phyloP scores from a whole-genome alignment of 2,888 invertebrate genomes.

The Amphipyra berbera region DNA sequence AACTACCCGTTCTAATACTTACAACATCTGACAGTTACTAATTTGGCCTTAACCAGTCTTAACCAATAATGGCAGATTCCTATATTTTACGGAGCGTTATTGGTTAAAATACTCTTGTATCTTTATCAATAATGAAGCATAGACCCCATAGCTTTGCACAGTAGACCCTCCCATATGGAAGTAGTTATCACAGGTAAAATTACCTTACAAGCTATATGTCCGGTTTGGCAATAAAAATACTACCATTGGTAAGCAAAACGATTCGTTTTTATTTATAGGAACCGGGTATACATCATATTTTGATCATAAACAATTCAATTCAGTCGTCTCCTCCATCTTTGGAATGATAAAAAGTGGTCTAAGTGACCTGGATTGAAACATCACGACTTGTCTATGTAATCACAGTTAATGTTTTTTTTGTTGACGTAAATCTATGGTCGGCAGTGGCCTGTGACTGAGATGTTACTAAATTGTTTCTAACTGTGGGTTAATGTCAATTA shows the following conservation, averaged over 20 bases:
- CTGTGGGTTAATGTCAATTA: conserved; percentile 45
- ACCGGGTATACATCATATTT: background rate
- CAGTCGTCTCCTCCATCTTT: background rate
- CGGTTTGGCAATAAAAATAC: no score
- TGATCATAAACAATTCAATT: background rate
- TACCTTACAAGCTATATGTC: no score
- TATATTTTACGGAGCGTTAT: no score
- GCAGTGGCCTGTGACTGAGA: conserved; percentile 39
- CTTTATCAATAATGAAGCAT: no score
- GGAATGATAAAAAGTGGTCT: conserved; percentile 8
- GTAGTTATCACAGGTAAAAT: no score
- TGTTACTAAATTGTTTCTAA: conserved; percentile 22
- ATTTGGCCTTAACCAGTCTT: no score
- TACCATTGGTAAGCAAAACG: no score
- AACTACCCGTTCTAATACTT: background rate
- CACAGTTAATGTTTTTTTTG: conserved; percentile 12
- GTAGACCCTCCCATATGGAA: no score
- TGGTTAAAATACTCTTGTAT: no score
- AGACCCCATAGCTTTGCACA: no score
- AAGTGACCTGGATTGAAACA: conserved; percentile 33
- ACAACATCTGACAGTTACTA: background rate
- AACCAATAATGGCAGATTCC: no score
- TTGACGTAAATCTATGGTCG: conserved; percentile 28
- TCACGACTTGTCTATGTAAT: conserved; percentile 39
- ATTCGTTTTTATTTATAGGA: no score